Base-by-base conservation (phyloP, 2,888 invertebrate species). In the Lepidochitona cinerea region DNA sequence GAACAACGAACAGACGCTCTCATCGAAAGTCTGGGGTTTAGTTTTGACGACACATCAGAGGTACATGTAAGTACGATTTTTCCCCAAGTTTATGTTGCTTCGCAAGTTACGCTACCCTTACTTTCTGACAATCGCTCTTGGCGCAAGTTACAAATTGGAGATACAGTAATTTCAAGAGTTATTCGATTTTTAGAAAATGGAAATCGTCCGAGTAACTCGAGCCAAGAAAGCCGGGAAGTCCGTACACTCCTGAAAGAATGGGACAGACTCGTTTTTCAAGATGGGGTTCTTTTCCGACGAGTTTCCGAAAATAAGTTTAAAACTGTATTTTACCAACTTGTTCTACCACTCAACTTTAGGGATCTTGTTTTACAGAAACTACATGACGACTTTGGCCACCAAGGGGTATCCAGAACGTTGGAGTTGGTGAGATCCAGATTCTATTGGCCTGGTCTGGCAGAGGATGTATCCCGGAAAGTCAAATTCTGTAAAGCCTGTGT, bases 371-470 rank as follows among this genome's bases (percentile, higher is more conserved):
- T 73, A 0, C 23, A 54, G 18, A 29, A 29, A 18, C 14, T 70
- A 36, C 73, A 73, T 32, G 68, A 75, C 32, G 41, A 70, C 9
- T 54, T 73, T 53, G 72, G 70, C 12, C 70, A 73, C 54, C 70
- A 41, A 41, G 72, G 75, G 9, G 49, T 41, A 23, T 70, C 70
- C 26, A 6, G 67, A 12, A 72, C 37, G 32, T 37, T 75, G 35
- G 69, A 37, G 9, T 41, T 75, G 37, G 32, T 72, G 14, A 72
- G 18, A 37, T 54, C 66, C 1, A 14, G 73, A 29, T 73, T 75
- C 32, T 70, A 23, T 33, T 72, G 72, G 75, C 66, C 69, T 29
- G 71, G 75, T 7, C 66, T 75, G 72, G 52, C 68, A 4, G 52
- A 37, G 12, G 54, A 70, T 54, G 71, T 71, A 6, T 35, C 41